phyloP scores from a whole-genome alignment of 2,888 invertebrate genomes.

The Nomada fucata region DNA sequence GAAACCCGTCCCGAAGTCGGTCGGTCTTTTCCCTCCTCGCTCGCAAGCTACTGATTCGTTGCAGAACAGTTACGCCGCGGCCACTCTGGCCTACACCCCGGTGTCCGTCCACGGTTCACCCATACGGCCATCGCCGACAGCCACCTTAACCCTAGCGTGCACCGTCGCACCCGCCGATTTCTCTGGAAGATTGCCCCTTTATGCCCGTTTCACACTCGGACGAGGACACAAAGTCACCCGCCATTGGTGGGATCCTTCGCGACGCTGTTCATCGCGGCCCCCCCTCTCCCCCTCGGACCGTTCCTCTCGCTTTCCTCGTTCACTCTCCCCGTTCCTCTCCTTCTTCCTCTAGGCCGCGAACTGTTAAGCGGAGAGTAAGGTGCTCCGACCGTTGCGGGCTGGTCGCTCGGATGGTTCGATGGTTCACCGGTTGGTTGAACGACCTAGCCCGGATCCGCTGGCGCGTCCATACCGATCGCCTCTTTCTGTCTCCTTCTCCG shows the following conservation, averaged over 20 bases:
- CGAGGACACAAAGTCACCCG: conserved; percentile 55
- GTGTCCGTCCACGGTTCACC: neutral
- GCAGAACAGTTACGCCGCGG: conserved; percentile 11
- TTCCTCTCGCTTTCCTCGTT: conserved; percentile 17
- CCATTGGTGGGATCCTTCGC: conserved; percentile 47
- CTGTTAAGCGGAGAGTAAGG: conserved; percentile 73
- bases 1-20: too few species aligned
- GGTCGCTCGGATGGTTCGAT: conserved; percentile 73
- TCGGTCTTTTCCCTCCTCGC: too few species aligned
- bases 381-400: conserved; percentile 69
- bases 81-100: conserved; percentile 38
- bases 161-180: conserved; percentile 64
- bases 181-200: conserved; percentile 65
- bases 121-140: too few species aligned
- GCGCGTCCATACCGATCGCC: conserved; percentile 79
- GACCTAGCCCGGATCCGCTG: conserved; percentile 80
- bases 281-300: conserved; percentile 13
- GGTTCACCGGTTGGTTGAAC: conserved; percentile 78
- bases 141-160: conserved; percentile 23
- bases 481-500: conserved; percentile 70
- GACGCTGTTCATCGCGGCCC: conserved; percentile 44
- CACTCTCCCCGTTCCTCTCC: conserved; percentile 14
- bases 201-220: conserved; percentile 61
- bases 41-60: too few species aligned
- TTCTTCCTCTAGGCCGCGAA: conserved; percentile 53